Conservation (phyloP, 2,888 invertebrate genomes). For the Amphipoea oculea region DNA sequence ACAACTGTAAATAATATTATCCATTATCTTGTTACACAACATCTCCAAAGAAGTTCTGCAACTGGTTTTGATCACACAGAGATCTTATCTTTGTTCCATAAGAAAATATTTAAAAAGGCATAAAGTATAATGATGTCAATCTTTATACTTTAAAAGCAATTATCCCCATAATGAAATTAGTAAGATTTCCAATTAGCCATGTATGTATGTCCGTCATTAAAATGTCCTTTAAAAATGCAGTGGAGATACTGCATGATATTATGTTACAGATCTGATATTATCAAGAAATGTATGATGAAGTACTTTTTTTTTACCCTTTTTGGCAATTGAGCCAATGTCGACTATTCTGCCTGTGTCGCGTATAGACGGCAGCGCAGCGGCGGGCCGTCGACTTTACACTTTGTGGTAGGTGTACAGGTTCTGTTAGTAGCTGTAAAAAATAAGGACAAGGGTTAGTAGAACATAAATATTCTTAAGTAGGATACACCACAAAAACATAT, state of each 20-base stretch:
- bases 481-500: no score
- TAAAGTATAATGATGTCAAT: constrained; percentile 19
- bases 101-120: constrained; percentile 24
- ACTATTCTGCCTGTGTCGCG: no score
- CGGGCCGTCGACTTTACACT: no score
- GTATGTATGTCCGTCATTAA: constrained; percentile 5
- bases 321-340: no score
- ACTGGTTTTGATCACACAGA: background rate
- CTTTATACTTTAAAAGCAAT: constrained; percentile 27
- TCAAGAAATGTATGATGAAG: background rate
- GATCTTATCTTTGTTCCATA: constrained; percentile 40
- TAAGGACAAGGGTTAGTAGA: no score
- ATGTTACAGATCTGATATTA: constrained; percentile 11
- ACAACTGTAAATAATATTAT: background rate
- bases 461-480: no score
- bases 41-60: background rate
- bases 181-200: constrained; percentile 35
- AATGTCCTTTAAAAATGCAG: background rate
- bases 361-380: no score
- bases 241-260: background rate
- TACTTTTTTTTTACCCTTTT: no score
- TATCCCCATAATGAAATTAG: constrained; percentile 23
- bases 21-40: background rate
- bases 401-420: no score
- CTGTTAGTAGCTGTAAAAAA: no score